These are phyloP conservation scores for Tragelaphus buxtoni DNA, from an alignment of 2,113 vertebrate species.

Conservation along the genomic window DNA sequence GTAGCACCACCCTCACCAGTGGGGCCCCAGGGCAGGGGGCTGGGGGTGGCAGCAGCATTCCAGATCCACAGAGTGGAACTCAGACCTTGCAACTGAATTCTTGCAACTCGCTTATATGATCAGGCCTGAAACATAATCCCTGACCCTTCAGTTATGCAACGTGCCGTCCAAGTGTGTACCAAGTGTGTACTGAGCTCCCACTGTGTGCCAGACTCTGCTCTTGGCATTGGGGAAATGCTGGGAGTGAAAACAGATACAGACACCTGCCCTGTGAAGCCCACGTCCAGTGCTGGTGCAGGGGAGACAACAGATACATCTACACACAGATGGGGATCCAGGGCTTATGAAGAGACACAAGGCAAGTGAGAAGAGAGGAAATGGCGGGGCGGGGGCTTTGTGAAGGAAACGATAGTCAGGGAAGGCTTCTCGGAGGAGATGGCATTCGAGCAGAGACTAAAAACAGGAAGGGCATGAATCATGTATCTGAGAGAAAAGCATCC, in stretches of 20 bases:
- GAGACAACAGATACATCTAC: neutral
- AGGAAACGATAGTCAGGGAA: neutral
- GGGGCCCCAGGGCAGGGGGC: neutral
- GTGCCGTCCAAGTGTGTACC: neutral
- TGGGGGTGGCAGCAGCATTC: neutral
- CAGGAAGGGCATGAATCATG: neutral
- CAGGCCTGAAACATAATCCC: neutral
- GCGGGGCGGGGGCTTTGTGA: neutral
- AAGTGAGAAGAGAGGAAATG: neutral
- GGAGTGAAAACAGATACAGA: neutral
- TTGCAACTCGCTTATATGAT: neutral
- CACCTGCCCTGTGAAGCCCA: neutral
- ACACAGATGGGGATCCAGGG: neutral
- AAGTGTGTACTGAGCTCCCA: neutral
- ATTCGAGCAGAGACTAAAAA: neutral
- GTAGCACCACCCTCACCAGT: neutral
- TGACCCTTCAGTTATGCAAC: neutral
- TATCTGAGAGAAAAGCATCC: neutral
- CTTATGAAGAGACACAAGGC: neutral
- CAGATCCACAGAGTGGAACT: rapidly evolving
- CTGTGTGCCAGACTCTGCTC: neutral
- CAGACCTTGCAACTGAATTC: neutral
- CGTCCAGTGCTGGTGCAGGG: neutral
- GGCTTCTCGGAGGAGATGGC: neutral
- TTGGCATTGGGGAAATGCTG: neutral